These are phyloP conservation scores for Mesodorylaimus sp. DNA, from an alignment of 2,888 invertebrate genomes.

Conservation along the genomic window DNA sequence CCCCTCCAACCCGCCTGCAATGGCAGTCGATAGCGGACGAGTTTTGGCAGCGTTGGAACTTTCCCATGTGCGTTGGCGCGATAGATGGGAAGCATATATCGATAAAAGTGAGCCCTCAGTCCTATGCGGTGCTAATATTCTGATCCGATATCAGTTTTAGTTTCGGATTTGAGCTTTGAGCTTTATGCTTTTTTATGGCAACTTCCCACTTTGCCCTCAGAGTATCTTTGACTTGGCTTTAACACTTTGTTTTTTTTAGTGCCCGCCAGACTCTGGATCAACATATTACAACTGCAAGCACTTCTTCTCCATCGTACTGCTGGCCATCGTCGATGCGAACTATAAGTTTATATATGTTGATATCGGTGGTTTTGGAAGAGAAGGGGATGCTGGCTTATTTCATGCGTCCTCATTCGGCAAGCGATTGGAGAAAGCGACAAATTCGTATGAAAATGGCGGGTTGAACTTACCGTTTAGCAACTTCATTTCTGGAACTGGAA, in stretches of 20 bases:
- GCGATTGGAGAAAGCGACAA: too few species aligned
- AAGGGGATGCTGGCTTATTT: not conserved
- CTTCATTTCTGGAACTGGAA: too few species aligned
- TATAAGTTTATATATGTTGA: not conserved
- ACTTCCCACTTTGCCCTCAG: too few species aligned
- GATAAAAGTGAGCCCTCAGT: not conserved
- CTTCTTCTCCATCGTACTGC: not conserved
- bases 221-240: too few species aligned
- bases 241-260: too few species aligned
- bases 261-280: not conserved
- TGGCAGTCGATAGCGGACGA: not conserved
- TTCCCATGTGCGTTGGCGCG: conserved; percentile 1
- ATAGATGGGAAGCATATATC: not conserved
- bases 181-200: too few species aligned
- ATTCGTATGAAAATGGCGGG: too few species aligned
- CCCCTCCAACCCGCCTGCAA: not conserved
- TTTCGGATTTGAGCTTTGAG: too few species aligned
- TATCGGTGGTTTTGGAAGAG: not conserved
- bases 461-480: too few species aligned
- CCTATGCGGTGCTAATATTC: too few species aligned
- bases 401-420: not conserved
- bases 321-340: not conserved
- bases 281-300: conserved; percentile 1
- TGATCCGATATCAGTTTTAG: too few species aligned
- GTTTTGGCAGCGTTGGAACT: not conserved